phyloP scores from a whole-genome alignment of 2,888 invertebrate species.

The Noctua janthina region DNA sequence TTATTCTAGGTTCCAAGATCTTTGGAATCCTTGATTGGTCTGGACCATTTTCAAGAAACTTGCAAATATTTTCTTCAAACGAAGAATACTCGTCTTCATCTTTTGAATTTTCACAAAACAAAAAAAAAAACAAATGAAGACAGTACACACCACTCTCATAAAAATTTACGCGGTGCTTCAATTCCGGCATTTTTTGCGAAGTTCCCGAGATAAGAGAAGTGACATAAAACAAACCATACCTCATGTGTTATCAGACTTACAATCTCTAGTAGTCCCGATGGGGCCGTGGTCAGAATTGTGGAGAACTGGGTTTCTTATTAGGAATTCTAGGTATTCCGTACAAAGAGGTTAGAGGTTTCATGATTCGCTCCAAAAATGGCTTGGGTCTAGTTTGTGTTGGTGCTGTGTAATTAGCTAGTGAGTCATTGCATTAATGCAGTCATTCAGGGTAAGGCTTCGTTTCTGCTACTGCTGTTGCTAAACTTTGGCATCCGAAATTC shows the following conservation, averaged over 20 bases:
- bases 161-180: conserved; percentile 41
- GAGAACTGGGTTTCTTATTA: conserved; percentile 17
- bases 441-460: neutral
- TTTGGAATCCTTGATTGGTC: too few relatives aligned
- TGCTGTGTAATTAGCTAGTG: neutral
- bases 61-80: neutral
- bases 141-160: conserved; percentile 30
- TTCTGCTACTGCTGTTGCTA: neutral
- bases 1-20: too few relatives aligned
- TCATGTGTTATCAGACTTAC: conserved; percentile 55
- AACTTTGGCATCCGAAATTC: neutral
- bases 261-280: conserved; percentile 54
- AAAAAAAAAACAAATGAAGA: conserved; percentile 14
- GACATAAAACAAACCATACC: conserved; percentile 61
- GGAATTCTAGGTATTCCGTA: neutral
- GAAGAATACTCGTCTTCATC: neutral
- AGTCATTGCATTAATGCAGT: neutral
- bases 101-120: neutral
- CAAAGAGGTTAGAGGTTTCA: neutral
- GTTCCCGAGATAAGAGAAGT: conserved; percentile 55
- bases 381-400: neutral
- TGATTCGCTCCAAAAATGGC: neutral
- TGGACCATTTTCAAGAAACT: neutral
- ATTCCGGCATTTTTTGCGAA: conserved; percentile 52
- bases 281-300: conserved; percentile 40